Percentiles rank a stretch among this genome's conserved stretches.
phyloP scores from a whole-genome alignment of 1,140 invertebrate genomes.

The Laupala kohalensis region DNA sequence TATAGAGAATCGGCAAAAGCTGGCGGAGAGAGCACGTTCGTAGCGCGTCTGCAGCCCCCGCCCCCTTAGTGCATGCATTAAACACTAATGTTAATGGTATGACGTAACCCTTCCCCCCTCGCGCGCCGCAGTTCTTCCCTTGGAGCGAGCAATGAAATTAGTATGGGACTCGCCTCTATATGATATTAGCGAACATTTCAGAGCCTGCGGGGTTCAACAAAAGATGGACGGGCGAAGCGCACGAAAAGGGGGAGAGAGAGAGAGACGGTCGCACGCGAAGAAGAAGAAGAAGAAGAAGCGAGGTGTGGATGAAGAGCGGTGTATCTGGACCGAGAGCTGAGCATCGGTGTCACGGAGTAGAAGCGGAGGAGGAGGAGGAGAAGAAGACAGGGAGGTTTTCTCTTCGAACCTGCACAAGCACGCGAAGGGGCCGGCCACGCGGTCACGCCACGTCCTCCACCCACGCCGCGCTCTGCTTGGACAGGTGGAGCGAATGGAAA shows the following conservation, averaged over 20 bases:
- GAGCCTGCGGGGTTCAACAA: constrained; percentile 4
- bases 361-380: too few relatives aligned
- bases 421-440: not conserved
- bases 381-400: not conserved
- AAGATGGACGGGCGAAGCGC: not conserved
- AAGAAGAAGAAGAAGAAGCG: not conserved
- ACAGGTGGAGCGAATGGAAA: too few relatives aligned
- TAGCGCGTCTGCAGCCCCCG: not conserved
- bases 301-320: not conserved
- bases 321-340: too few relatives aligned
- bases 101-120: constrained; percentile 1
- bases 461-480: too few relatives aligned
- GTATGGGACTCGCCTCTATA: constrained; percentile 4
- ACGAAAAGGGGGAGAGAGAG: not conserved
- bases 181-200: constrained; percentile 7
- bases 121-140: not conserved
- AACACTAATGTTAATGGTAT: constrained; percentile 9
- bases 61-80: constrained; percentile 5
- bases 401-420: not conserved
- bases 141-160: constrained; percentile 3
- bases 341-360: too few relatives aligned
- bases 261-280: not conserved
- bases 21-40: not conserved
- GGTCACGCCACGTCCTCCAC: not conserved
- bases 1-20: constrained; percentile 3